Evolutionary conservation across 2,888 invertebrate species (phyloP).

Genomic region (Drosophila picticornis): DNA sequence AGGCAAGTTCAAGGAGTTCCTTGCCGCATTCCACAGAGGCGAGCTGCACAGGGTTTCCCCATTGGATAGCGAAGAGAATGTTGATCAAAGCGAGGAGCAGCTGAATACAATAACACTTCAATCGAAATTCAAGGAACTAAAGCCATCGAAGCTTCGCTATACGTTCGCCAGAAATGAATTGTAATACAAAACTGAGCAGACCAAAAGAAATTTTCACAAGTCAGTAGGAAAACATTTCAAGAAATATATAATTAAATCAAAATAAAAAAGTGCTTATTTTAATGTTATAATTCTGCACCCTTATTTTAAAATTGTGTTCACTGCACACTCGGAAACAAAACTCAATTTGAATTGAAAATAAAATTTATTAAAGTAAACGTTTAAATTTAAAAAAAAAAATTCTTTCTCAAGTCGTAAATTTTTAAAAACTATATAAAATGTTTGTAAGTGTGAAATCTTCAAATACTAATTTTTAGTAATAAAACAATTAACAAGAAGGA

Average conservation of each 20-base stretch:
- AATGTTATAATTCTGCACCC: neutral
- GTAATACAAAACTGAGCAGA: constrained; percentile 9
- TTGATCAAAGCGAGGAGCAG: neutral
- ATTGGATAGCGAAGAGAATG: neutral
- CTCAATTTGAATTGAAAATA: neutral
- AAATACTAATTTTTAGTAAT: neutral
- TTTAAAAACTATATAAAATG: too few species aligned
- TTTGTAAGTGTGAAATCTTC: too few species aligned
- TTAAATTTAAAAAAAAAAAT: too few species aligned
- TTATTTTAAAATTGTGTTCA: neutral
- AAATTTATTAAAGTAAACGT: neutral
- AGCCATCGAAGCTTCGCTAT: constrained; percentile 97
- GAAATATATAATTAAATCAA: neutral
- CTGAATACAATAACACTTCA: constrained; percentile 87
- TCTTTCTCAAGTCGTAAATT: too few species aligned
- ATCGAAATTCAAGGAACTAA: constrained; percentile 96
- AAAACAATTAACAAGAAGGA: neutral
- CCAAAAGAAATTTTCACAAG: neutral
- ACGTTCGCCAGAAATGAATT: constrained; percentile 87
- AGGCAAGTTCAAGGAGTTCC: constrained; percentile 93
- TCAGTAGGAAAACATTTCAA: neutral
- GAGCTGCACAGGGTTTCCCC: constrained; percentile 11
- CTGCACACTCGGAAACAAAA: neutral
- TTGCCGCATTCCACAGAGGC: constrained; percentile 94
- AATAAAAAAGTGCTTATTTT: neutral